Conservation (phyloP, 2,888 invertebrate genomes). For the Plebejus argus region DNA sequence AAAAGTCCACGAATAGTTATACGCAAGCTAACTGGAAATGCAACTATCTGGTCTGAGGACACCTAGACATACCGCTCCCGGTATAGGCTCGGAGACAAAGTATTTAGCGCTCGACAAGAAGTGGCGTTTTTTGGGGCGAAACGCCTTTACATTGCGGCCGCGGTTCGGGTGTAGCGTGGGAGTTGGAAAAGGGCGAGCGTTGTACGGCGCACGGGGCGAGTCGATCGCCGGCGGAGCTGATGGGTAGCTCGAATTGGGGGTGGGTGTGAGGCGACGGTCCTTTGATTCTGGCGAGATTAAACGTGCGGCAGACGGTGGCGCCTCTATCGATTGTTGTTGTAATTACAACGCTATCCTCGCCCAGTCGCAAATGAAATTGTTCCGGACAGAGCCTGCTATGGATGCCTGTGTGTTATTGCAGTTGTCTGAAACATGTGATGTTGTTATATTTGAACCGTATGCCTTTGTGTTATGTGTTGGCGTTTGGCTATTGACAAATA, state of each 20-base stretch:
- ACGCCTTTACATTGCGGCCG: conserved; percentile 50
- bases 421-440: conserved; percentile 51
- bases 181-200: conserved; percentile 43
- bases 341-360: conserved; percentile 80
- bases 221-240: conserved; percentile 49
- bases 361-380: conserved; percentile 81
- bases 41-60: conserved; percentile 74
- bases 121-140: conserved; percentile 48
- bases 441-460: conserved; percentile 41
- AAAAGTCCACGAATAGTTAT: conserved; percentile 68
- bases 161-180: neutral
- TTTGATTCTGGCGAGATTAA: conserved; percentile 80
- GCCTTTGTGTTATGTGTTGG: conserved; percentile 36
- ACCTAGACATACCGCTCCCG: conserved; percentile 69
- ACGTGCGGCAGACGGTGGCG: conserved; percentile 81
- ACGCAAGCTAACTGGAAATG: conserved; percentile 70
- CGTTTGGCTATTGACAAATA: conserved; percentile 34
- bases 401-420: conserved; percentile 71
- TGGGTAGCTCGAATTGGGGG: conserved; percentile 58
- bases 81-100: conserved; percentile 75
- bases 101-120: conserved; percentile 59
- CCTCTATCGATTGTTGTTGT: conserved; percentile 82
- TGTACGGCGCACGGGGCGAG: conserved; percentile 46
- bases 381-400: conserved; percentile 76
- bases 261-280: conserved; percentile 77